Conservation (phyloP, 2,888 invertebrate genomes). For the Caenorhabditis sp. region DNA sequence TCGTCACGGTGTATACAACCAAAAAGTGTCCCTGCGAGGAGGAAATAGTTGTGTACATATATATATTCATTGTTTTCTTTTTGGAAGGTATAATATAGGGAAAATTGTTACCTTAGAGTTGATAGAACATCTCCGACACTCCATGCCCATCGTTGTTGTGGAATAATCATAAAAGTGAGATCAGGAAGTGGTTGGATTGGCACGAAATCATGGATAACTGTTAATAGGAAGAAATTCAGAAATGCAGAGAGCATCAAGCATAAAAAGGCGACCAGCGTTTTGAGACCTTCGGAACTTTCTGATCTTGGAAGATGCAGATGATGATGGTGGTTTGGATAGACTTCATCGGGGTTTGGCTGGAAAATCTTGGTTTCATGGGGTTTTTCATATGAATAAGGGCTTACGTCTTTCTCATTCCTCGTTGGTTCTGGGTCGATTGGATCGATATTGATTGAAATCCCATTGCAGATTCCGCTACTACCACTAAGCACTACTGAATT, state of each 20-base stretch:
- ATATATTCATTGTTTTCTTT: too few relatives aligned
- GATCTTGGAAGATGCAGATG: background rate
- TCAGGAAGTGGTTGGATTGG: slow-evolving; percentile 65
- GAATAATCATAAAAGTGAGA: slow-evolving; percentile 67
- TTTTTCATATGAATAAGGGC: background rate
- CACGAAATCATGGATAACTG: slow-evolving; percentile 69
- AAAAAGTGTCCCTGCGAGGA: too few relatives aligned
- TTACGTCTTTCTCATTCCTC: slow-evolving; percentile 19
- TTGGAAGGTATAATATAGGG: background rate
- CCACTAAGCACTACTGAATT: background rate
- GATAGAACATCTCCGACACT: slow-evolving; percentile 69
- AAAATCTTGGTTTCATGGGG: too few relatives aligned
- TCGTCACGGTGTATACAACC: too few relatives aligned
- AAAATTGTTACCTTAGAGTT: slow-evolving; percentile 57
- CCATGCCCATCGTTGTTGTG: slow-evolving; percentile 71
- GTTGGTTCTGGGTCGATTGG: slow-evolving; percentile 49
- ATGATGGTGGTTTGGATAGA: background rate
- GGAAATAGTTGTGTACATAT: background rate
- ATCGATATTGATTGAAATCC: slow-evolving; percentile 44
- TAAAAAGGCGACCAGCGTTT: slow-evolving; percentile 63
- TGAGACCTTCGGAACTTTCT: slow-evolving; percentile 58
- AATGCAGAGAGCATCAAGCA: slow-evolving; percentile 67
- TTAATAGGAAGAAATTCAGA: slow-evolving; percentile 69
- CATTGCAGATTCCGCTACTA: slow-evolving; percentile 24
- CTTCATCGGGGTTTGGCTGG: background rate